These are phyloP conservation scores for Zaprionus camerounensis DNA, from an alignment of 1,140 invertebrate genomes.

Conservation along the genomic window DNA sequence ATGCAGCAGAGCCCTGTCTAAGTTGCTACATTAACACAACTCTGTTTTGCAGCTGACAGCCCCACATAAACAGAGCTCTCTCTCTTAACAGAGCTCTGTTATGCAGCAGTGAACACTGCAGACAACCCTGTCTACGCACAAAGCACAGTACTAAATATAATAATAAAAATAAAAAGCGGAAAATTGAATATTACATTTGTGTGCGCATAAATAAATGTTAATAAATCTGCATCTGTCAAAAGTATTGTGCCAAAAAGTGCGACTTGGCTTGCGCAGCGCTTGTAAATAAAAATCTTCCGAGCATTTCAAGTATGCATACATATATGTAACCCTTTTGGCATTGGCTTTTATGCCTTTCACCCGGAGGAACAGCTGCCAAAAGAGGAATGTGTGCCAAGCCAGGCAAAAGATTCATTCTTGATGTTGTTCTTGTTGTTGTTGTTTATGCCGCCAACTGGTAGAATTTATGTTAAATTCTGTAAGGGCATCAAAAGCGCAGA, in stretches of 20 bases:
- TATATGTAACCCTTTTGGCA: slow-evolving; percentile 31
- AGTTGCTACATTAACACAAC: no score
- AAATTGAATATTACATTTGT: no score
- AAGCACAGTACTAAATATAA: no score
- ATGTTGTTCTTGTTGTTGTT: slow-evolving; percentile 19
- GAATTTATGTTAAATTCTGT: slow-evolving; percentile 70
- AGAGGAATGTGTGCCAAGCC: slow-evolving; percentile 58
- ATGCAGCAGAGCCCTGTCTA: no score
- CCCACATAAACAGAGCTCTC: no score
- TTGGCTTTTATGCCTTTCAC: slow-evolving; percentile 69
- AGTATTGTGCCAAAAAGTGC: neutral
- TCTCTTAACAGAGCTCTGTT: no score
- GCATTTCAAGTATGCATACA: slow-evolving; percentile 41
- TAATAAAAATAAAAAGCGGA: no score
- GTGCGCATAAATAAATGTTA: neutral
- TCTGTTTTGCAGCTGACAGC: no score
- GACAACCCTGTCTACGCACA: no score
- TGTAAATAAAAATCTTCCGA: slow-evolving; percentile 22
- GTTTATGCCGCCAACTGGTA: slow-evolving; percentile 37
- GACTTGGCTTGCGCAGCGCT: neutral
- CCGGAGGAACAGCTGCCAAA: slow-evolving; percentile 47
- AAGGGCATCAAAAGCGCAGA: slow-evolving; percentile 54
- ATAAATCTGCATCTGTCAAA: neutral
- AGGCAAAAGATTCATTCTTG: slow-evolving; percentile 37
- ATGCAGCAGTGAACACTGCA: no score